These are phyloP conservation scores for Meloidogyne floridensis DNA, from an alignment of 1,140 invertebrate species.

Conservation along the genomic window DNA sequence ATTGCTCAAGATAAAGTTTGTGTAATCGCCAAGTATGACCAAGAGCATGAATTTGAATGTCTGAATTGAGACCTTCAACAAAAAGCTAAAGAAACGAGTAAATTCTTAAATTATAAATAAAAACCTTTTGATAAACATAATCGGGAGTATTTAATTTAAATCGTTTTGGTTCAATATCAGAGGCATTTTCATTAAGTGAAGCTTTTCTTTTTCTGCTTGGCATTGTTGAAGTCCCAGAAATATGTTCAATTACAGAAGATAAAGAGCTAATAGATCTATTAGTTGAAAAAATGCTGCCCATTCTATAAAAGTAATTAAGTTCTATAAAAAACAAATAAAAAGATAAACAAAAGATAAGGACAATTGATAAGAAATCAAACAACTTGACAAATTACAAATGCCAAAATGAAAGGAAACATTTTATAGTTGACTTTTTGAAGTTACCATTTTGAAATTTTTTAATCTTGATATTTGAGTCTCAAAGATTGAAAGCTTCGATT, in stretches of 20 bases:
- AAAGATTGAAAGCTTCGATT: too few species aligned
- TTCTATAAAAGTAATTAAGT: background rate
- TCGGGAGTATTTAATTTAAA: background rate
- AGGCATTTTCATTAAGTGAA: background rate
- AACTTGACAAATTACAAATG: too few species aligned
- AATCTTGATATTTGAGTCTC: too few species aligned
- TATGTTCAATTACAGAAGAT: background rate
- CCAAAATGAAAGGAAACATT: too few species aligned
- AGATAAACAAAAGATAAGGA: background rate
- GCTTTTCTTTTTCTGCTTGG: background rate
- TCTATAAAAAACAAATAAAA: background rate
- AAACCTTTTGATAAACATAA: conserved; percentile 7
- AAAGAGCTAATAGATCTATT: background rate
- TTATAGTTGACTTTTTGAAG: too few species aligned
- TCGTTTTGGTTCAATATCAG: background rate
- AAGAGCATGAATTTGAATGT: conserved; percentile 33
- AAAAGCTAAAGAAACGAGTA: conserved; percentile 22
- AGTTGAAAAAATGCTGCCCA: background rate
- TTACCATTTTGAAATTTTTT: too few species aligned
- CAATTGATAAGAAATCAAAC: background rate
- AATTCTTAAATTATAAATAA: background rate
- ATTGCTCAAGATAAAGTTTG: conserved; percentile 41
- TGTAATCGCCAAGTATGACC: conserved; percentile 36
- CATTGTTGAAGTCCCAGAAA: background rate
- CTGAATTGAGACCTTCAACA: conserved; percentile 42